phyloP scores from a whole-genome alignment of 2,797 vertebrate genomes.

The Chanos chanos region DNA sequence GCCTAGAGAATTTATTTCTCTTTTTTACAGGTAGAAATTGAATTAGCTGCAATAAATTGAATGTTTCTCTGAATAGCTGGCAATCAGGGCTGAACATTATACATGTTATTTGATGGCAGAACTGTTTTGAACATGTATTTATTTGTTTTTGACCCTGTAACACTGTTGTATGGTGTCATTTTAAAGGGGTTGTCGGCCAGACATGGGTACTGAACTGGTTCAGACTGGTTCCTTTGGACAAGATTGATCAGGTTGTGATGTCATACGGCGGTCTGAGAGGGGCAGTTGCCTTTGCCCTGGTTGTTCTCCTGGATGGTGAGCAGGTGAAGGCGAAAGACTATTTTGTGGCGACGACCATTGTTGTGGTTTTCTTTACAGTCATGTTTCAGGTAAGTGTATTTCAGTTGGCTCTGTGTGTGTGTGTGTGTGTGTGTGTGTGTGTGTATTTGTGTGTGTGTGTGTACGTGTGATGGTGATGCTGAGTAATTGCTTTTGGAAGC shows the following conservation, averaged over 20 bases:
- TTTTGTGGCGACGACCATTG: conserved; percentile 92
- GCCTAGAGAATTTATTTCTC: too few relatives aligned
- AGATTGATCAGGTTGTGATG: conserved; percentile 96
- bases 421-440: not conserved
- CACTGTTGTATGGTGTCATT: too few relatives aligned
- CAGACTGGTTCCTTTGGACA: conserved; percentile 88
- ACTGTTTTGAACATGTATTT: too few relatives aligned
- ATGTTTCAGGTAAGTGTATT: conserved; percentile 84
- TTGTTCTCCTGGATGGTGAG: conserved; percentile 81
- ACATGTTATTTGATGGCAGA: too few relatives aligned
- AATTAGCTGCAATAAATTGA: too few relatives aligned
- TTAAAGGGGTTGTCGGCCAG: conserved; percentile 86
- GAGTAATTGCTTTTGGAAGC: conserved; percentile 6
- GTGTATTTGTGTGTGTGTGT: not conserved
- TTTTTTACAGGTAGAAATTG: too few relatives aligned
- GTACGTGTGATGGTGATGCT: not conserved
- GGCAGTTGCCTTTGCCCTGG: conserved; percentile 90
- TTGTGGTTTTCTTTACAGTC: conserved; percentile 95
- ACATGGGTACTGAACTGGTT: conserved; percentile 90
- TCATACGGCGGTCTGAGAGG: conserved; percentile 92
- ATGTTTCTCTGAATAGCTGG: too few relatives aligned
- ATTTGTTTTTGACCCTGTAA: too few relatives aligned
- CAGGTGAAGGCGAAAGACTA: conserved; percentile 91
- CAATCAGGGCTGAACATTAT: too few relatives aligned
- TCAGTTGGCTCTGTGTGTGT: not conserved